Percentiles rank a stretch among this genome's conserved stretches.
Evolutionary conservation across 2,888 invertebrate genomes (phyloP).

Genomic region (Epinotia brunnichana): DNA sequence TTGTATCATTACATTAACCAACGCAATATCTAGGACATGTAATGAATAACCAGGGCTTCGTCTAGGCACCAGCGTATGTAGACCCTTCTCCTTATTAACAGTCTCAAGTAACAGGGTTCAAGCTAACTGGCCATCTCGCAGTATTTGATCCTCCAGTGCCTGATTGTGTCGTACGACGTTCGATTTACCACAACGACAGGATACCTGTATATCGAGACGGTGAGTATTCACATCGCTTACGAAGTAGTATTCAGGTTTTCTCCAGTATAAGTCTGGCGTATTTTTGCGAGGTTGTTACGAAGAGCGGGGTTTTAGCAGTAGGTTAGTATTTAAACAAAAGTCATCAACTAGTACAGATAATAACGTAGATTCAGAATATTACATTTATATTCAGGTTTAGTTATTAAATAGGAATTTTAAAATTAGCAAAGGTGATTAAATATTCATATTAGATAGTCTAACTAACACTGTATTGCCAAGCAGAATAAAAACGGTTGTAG

Average conservation of each 20-base stretch:
- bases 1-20: neutral
- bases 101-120: neutral
- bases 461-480: no score
- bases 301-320: neutral
- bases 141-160: slow-evolving; percentile 32
- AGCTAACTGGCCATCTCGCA: slow-evolving; percentile 7
- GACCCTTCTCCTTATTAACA: neutral
- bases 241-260: neutral
- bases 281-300: neutral
- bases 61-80: neutral
- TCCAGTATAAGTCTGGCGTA: neutral
- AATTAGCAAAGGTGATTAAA: no score
- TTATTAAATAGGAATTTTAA: no score
- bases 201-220: slow-evolving; percentile 3
- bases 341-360: neutral
- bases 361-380: neutral
- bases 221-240: neutral
- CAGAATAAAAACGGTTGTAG: no score
- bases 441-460: no score
- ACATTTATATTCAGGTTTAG: neutral
- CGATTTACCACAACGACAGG: slow-evolving; percentile 36
- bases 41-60: slow-evolving; percentile 7
- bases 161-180: slow-evolving; percentile 34
- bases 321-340: neutral
- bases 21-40: neutral